Conservation (phyloP, 2,797 vertebrate species). For the Lemur catta region DNA sequence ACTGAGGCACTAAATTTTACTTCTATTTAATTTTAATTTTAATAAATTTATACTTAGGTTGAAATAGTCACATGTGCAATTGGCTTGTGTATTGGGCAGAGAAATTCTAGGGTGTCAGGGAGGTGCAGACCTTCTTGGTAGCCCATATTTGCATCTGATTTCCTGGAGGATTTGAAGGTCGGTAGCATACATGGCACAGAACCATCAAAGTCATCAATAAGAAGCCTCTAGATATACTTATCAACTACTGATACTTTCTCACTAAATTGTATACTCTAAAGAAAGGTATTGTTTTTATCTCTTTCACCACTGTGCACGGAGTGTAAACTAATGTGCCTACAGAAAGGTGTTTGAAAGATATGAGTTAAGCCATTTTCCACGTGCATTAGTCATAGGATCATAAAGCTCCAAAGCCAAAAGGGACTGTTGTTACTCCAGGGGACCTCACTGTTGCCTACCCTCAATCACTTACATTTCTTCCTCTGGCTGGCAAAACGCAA, state of each 20-base stretch:
- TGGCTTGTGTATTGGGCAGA: neutral
- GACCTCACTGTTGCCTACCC: neutral
- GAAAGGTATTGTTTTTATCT: neutral
- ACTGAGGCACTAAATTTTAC: neutral
- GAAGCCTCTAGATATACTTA: neutral
- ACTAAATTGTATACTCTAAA: neutral
- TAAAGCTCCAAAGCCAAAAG: neutral
- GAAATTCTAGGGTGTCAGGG: neutral
- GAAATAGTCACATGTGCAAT: neutral
- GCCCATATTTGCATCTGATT: neutral
- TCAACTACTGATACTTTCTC: neutral
- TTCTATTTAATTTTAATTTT: neutral
- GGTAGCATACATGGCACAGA: accelerated
- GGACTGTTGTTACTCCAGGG: neutral
- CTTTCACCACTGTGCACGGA: neutral
- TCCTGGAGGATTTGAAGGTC: neutral
- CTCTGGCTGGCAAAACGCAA: neutral
- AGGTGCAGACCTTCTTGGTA: neutral
- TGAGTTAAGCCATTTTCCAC: neutral
- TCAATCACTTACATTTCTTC: neutral
- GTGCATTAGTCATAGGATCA: neutral
- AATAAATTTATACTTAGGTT: neutral
- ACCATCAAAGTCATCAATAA: neutral
- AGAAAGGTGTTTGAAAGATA: neutral
- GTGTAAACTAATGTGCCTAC: neutral